Base-by-base conservation (phyloP, 2,113 vertebrate species). In the Pipra filicauda region DNA sequence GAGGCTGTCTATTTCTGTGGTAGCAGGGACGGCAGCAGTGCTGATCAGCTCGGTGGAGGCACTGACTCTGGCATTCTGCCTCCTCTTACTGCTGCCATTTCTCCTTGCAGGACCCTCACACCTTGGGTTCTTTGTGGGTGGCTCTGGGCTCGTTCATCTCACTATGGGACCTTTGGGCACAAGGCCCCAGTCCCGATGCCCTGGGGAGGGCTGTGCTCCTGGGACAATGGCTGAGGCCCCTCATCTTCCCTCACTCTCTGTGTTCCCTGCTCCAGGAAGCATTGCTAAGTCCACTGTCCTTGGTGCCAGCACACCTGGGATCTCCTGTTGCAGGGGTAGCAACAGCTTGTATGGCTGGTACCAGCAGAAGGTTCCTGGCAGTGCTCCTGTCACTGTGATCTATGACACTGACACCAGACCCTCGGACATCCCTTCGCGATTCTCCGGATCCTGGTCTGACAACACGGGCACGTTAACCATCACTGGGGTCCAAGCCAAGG, bases 371-470 rank as follows among this genome's bases (percentile, higher is more conserved):
- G 18, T 22, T 0, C 62, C 49, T 55, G 61, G 41, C 37, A 61
- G 5, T 31, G 58, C 2, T 49, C 58, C 76, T 30, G 11, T 59
- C 83, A 61, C 62, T 27, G 31, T 92, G 44, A 77, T 55, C 39
- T 72, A 81, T 1, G 0, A 5, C 0, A 30, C 5, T 3, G 16
- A 3, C 33, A 16, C 8, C 3, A 61, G 33, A 69, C 58, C 65
- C 55, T 70, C 78, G 1, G 35, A 14, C 37, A 37, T 37, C 37
- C 37, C 37, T 37, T 37, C 37, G 37, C 37, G 37, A 37, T 37
- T 37, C 37, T 37, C 37, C 37, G 37, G 37, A 37, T 37, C 37
- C 37, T 37, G 37, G 37, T 37, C 37, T 37, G 75, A 58, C 15
- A 44, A 54, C 69, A 83, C 28, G 0, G 21, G 0, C 89, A 81